Conservation (phyloP, 2,888 invertebrate species). For the Catocala fraxini region DNA sequence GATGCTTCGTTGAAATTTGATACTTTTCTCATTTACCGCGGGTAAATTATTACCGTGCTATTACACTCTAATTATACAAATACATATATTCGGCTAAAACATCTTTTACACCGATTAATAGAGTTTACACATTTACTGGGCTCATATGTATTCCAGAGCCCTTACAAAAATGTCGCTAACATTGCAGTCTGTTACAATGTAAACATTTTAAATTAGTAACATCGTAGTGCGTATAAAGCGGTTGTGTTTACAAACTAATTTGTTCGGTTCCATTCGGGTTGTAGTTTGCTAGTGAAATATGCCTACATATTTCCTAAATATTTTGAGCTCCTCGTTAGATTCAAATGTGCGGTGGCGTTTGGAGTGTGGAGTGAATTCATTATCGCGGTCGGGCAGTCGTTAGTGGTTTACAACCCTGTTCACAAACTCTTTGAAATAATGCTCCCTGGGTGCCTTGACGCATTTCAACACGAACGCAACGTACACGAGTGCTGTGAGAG, state of each 20-base stretch:
- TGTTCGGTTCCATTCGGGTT: slow-evolving; percentile 27
- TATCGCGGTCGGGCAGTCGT: slow-evolving; percentile 81
- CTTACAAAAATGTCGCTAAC: background rate
- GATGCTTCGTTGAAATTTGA: no score
- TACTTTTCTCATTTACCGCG: no score
- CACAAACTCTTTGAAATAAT: slow-evolving; percentile 81
- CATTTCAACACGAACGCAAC: slow-evolving; percentile 51
- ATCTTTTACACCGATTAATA: no score
- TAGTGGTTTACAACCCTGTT: slow-evolving; percentile 81
- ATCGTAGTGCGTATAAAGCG: slow-evolving; percentile 3
- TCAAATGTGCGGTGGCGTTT: slow-evolving; percentile 68
- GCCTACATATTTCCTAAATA: slow-evolving; percentile 54
- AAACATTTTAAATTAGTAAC: slow-evolving; percentile 8
- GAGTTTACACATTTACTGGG: no score
- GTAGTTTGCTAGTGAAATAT: slow-evolving; percentile 43
- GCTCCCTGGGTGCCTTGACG: slow-evolving; percentile 69
- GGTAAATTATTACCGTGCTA: no score
- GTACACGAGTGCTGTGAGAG: slow-evolving; percentile 50
- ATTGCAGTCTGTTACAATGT: background rate
- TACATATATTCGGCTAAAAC: no score
- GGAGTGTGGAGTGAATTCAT: slow-evolving; percentile 80
- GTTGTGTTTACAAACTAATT: slow-evolving; percentile 39
- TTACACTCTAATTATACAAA: no score
- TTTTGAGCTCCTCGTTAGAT: slow-evolving; percentile 61
- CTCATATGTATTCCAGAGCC: background rate